Conservation (phyloP, 2,113 vertebrate species). For the Hiodon tergisus region DNA sequence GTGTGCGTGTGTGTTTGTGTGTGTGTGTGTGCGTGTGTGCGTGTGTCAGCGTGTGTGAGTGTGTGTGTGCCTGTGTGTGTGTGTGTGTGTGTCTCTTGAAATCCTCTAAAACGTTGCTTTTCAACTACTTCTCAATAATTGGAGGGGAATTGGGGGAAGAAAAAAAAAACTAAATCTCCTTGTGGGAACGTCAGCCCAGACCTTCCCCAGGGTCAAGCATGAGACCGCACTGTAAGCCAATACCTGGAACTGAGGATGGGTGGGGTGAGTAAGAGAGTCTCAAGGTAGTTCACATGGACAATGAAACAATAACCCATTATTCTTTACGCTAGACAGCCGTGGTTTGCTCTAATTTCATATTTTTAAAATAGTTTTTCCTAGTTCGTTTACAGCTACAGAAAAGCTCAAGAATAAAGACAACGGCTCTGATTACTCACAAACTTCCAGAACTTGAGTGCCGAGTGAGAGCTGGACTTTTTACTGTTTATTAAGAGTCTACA, state of each 20-base stretch:
- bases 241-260: conserved; percentile 6
- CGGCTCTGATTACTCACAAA: too few relatives aligned
- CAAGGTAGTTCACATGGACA: conserved; percentile 4
- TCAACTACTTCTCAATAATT: too few relatives aligned
- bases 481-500: too few relatives aligned
- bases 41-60: not conserved
- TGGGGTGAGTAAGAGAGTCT: conserved; percentile 1
- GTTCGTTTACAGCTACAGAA: too few relatives aligned
- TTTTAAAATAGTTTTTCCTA: not conserved
- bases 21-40: not conserved
- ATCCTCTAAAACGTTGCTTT: too few relatives aligned
- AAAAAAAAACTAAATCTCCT: not conserved
- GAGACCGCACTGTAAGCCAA: conserved; percentile 14
- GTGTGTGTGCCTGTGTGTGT: not conserved
- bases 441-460: too few relatives aligned
- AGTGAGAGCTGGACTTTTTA: too few relatives aligned
- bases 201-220: not conserved
- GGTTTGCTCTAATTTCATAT: not conserved
- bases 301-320: conserved; percentile 28
- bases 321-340: conserved; percentile 1
- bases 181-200: not conserved
- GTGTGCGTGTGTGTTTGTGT: not conserved
- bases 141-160: too few relatives aligned
- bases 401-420: too few relatives aligned
- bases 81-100: not conserved